Evolutionary conservation across 2,888 invertebrate genomes (phyloP).

Genomic region (Ptychoptera contaminata): DNA sequence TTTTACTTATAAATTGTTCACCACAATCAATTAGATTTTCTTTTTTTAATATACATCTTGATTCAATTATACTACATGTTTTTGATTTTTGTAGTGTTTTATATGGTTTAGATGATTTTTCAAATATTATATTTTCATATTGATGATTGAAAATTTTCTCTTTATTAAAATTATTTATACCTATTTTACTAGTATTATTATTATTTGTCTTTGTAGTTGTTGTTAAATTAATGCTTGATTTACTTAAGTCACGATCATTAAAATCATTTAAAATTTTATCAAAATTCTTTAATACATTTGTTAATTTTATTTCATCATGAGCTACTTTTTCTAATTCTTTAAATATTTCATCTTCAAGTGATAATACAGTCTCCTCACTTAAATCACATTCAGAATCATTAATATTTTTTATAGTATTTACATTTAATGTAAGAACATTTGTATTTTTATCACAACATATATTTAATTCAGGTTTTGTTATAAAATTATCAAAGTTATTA

Average conservation of each 20-base stretch:
- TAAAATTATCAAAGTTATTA: not conserved
- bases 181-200: not conserved
- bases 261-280: slow-evolving; percentile 37
- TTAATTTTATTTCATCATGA: slow-evolving; percentile 31
- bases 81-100: slow-evolving; percentile 44
- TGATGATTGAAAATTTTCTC: not conserved
- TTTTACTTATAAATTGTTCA: no score
- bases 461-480: not conserved
- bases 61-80: slow-evolving; percentile 54
- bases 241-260: slow-evolving; percentile 10
- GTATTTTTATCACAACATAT: not conserved
- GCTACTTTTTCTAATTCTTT: slow-evolving; percentile 30
- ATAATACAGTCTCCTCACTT: slow-evolving; percentile 23
- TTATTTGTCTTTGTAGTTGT: not conserved
- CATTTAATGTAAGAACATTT: not conserved
- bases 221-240: not conserved
- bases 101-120: not conserved
- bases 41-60: slow-evolving; percentile 37
- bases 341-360: slow-evolving; percentile 29
- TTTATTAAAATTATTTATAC: not conserved
- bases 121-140: not conserved
- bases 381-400: slow-evolving; percentile 15
- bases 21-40: not conserved
- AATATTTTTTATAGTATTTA: not conserved
- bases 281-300: slow-evolving; percentile 35